Conservation (phyloP, 2,113 vertebrate genomes). For the Zeus faber region DNA sequence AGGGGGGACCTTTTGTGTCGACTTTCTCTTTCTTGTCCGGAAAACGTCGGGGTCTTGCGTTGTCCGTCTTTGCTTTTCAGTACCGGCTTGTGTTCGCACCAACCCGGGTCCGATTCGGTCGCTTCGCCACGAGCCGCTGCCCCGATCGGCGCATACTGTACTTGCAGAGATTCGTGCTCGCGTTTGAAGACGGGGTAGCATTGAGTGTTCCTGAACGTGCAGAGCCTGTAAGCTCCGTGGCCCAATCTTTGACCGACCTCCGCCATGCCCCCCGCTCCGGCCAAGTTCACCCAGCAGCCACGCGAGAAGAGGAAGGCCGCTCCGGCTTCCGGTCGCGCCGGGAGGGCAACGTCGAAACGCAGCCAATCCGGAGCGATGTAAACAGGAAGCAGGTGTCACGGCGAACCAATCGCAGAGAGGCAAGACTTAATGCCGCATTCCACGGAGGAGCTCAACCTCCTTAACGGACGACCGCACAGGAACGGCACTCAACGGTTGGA, state of each 20-base stretch:
- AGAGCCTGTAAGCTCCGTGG: conserved; percentile 27
- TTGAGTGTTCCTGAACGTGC: conserved; percentile 11
- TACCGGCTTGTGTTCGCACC: background rate
- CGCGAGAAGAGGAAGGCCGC: conserved; percentile 9
- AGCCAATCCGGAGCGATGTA: conserved; percentile 53
- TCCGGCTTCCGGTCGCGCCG: conserved; percentile 30
- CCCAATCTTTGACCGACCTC: conserved; percentile 67
- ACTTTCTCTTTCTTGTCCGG: conserved; percentile 1
- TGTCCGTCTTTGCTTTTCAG: background rate
- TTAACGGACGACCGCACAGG: too few species aligned
- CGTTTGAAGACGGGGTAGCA: background rate
- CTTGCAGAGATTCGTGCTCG: background rate
- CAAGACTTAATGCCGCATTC: too few species aligned
- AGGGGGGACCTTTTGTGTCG: too few species aligned
- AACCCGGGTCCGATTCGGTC: background rate
- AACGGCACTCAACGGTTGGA: too few species aligned
- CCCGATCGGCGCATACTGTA: background rate
- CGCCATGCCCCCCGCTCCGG: conserved; percentile 56
- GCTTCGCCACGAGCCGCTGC: background rate
- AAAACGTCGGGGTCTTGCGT: conserved; percentile 17
- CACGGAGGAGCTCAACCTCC: too few species aligned
- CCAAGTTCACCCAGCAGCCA: background rate
- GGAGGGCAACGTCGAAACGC: too few species aligned
- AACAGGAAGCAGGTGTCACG: conserved; percentile 24
- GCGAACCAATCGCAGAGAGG: conserved; percentile 20